A percentile compares a stretch with the other conserved stretches of the same genome.
phyloP scores from a whole-genome alignment of 2,113 vertebrate genomes.

The Pygathrix nemaeus region DNA sequence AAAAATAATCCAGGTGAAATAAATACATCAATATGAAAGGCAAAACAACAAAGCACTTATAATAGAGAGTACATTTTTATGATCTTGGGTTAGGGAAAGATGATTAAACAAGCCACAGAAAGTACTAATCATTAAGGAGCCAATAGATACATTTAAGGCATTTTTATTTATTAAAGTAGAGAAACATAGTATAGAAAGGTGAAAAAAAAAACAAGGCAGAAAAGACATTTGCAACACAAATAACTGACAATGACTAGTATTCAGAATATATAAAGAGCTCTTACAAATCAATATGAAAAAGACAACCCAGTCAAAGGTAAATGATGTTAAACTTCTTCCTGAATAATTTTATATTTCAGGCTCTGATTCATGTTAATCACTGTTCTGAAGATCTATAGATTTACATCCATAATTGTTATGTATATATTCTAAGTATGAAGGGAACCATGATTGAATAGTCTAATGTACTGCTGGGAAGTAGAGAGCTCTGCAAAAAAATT shows the following conservation, averaged over 20 bases:
- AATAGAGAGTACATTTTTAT: background rate
- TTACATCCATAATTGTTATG: background rate
- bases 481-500: background rate
- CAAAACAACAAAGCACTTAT: background rate
- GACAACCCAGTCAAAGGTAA: background rate
- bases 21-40: background rate
- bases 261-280: background rate
- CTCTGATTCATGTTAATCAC: background rate
- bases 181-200: background rate
- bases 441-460: background rate
- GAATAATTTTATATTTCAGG: background rate
- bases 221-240: background rate
- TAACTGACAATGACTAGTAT: background rate
- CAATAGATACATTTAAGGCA: background rate
- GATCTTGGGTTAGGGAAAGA: background rate
- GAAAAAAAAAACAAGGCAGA: background rate
- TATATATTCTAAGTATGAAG: background rate
- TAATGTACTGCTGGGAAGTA: background rate
- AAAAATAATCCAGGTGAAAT: background rate
- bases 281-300: background rate
- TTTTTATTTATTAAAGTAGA: constrained; percentile 4
- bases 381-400: background rate
- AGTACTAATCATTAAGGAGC: background rate
- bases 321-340: background rate
- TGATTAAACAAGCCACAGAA: background rate